Evolutionary conservation across 2,888 invertebrate genomes (phyloP), one percentile per base, ranked within the genome.

Genomic region (Trissolcus brochymenae): DNA sequence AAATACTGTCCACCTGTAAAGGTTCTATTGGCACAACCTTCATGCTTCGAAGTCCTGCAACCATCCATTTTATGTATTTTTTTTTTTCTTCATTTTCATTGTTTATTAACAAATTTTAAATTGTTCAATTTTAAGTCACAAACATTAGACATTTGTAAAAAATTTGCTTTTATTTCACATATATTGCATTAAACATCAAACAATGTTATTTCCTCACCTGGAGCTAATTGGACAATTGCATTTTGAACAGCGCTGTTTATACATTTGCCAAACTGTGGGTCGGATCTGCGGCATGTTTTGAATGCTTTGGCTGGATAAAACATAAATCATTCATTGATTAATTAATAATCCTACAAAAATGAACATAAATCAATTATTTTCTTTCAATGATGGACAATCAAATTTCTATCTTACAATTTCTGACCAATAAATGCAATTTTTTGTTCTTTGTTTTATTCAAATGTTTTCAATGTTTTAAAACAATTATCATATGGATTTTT

Each of bases 21-120:
- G 94, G 94, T 82, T 94, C 94, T 68, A 94, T 83, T 0, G 90
- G 88, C 0, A 92, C 90, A 74, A 94, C 91, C 11, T 91, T 91
- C 21, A 94, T 90, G 4, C 91, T 90, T 6, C 91, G 90, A 54
- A 92, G 90, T 49, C 94, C 94, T 94, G 87, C 4, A 71, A 62
- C 53, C 35, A 67, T 21, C 29, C 1, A 13, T n/a, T 43, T n/a
- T n/a, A 13, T 43, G n/a, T 13, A 41, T 13, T 41, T 41, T 3
- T 13, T 41, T 41, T 41, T 13, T 41, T 9, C 3, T 13, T 41
- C 41, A 4, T 13, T 4, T 41, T n/a, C n/a, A n/a, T n/a, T n/a
- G n/a, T n/a, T n/a, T 19, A 19, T 19, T 19, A 19, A 19, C 19
- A 19, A 19, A 2, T 41, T 13, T 41, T 13, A 41, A 41, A 41